phyloP scores from a whole-genome alignment of 2,888 invertebrate species.

The Agriotes lineatus region DNA sequence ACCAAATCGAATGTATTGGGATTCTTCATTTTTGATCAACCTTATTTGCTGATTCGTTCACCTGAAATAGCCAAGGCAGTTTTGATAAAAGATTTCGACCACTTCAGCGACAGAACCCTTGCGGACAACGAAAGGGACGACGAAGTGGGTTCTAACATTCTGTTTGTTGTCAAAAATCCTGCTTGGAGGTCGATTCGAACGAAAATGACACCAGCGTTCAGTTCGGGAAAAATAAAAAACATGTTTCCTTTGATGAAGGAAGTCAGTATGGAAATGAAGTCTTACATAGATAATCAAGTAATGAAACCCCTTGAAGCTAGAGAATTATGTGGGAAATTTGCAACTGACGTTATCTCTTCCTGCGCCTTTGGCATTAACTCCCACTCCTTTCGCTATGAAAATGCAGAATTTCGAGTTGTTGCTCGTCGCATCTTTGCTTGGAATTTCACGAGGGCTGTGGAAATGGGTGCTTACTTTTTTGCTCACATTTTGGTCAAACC shows the following conservation, averaged over 20 bases:
- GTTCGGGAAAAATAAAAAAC: slow-evolving; percentile 67
- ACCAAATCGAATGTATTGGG: slow-evolving; percentile 60
- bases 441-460: slow-evolving; percentile 50
- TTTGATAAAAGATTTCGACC: slow-evolving; percentile 65
- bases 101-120: slow-evolving; percentile 65
- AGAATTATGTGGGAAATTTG: slow-evolving; percentile 61
- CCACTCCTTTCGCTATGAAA: slow-evolving; percentile 59
- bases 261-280: slow-evolving; percentile 55
- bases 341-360: slow-evolving; percentile 66
- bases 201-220: slow-evolving; percentile 68
- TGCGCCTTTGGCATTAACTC: slow-evolving; percentile 66
- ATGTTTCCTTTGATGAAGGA: slow-evolving; percentile 66
- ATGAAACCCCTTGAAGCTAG: slow-evolving; percentile 53
- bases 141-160: slow-evolving; percentile 62
- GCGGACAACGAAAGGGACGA: slow-evolving; percentile 62
- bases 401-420: slow-evolving; percentile 61
- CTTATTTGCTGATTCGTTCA: slow-evolving; percentile 63
- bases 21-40: slow-evolving; percentile 65
- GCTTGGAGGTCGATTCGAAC: slow-evolving; percentile 68
- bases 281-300: slow-evolving; percentile 59
- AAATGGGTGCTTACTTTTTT: slow-evolving; percentile 53
- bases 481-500: slow-evolving; percentile 49
- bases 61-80: slow-evolving; percentile 64
- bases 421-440: slow-evolving; percentile 59
- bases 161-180: slow-evolving; percentile 64